Conservation (phyloP, 2,888 invertebrate species). For the Apotomis betuletana region DNA sequence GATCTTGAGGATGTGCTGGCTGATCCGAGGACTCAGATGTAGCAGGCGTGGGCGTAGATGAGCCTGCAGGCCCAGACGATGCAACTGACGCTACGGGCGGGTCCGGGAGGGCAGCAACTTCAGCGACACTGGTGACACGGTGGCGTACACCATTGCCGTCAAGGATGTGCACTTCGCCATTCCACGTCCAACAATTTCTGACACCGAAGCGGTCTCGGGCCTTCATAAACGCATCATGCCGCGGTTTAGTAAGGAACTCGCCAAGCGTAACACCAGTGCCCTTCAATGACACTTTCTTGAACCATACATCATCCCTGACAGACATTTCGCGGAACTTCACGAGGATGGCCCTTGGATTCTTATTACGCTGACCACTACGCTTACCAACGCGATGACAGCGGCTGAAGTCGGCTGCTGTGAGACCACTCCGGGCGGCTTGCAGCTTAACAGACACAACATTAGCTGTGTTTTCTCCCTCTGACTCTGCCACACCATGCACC, state of each 20-base stretch:
- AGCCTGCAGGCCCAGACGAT: no score
- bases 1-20: no score
- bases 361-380: no score
- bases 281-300: not conserved
- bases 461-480: not conserved
- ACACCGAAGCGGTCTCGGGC: conserved; percentile 1
- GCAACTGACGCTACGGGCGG: not conserved
- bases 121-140: not conserved
- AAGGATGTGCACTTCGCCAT: not conserved
- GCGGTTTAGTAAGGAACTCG: not conserved
- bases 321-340: not conserved
- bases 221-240: not conserved
- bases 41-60: not conserved
- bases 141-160: not conserved
- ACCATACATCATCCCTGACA: not conserved
- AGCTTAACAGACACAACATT: no score
- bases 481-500: not conserved
- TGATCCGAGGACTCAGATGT: no score
- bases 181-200: not conserved
- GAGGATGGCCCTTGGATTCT: not conserved
- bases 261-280: not conserved
- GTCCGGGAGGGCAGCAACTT: not conserved
- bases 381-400: no score
- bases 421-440: no score
- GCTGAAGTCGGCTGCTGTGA: no score